Evolutionary conservation across 2,113 vertebrate genomes (phyloP).

Genomic region (Arenaria interpres): DNA sequence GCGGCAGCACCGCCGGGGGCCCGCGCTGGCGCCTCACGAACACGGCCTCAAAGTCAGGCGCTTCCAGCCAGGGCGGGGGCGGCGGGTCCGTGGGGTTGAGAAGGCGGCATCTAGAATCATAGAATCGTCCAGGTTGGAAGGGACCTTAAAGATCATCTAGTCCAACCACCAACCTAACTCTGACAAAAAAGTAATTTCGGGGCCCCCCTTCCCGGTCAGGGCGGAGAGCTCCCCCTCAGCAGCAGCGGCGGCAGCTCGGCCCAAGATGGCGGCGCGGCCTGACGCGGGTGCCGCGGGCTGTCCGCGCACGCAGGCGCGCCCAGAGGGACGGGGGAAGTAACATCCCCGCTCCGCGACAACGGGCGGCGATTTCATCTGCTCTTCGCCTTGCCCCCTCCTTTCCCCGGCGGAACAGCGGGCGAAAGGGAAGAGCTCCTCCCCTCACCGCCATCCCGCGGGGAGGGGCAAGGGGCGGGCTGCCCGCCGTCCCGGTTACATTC

Average conservation of each 20-base stretch:
- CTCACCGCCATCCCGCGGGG: neutral
- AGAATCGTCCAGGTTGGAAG: no score
- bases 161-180: no score
- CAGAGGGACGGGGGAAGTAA: fast-evolving
- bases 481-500: neutral
- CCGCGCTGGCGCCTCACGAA: neutral
- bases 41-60: fast-evolving
- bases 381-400: fast-evolving
- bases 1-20: neutral
- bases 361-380: fast-evolving
- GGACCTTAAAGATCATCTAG: no score
- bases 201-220: fast-evolving
- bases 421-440: fast-evolving
- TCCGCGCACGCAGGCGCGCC: no score
- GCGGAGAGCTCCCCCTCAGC: fast-evolving
- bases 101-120: no score
- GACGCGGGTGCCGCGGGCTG: fast-evolving
- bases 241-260: fast-evolving
- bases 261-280: neutral
- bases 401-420: fast-evolving
- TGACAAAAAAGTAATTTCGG: no score
- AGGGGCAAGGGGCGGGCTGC: neutral
- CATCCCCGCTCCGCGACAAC: fast-evolving
- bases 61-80: fast-evolving
- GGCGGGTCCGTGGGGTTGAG: fast-evolving